Conservation (phyloP, 2,888 invertebrate species). For the Sussaba pulchella region DNA sequence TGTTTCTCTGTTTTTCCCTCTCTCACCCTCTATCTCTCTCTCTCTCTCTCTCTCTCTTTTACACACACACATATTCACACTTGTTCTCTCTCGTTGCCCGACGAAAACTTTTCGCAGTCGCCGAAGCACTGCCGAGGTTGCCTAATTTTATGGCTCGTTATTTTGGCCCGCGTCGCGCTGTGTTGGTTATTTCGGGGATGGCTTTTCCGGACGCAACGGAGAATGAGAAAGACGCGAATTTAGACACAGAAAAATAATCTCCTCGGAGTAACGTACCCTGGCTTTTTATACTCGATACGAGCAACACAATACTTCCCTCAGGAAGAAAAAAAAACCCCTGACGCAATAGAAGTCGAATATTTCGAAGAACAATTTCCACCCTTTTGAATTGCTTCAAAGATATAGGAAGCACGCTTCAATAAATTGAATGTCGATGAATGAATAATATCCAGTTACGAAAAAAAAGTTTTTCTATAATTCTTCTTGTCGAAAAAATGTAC, state of each 20-base stretch:
- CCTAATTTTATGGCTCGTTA: conserved; percentile 70
- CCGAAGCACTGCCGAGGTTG: conserved; percentile 34
- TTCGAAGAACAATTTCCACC: too few relatives aligned
- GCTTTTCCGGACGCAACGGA: conserved; percentile 39
- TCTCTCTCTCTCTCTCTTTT: too few relatives aligned
- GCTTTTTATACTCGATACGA: background rate
- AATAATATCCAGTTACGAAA: too few relatives aligned
- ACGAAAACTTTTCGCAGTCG: conserved; percentile 57
- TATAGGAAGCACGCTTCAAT: too few relatives aligned
- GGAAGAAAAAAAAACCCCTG: background rate
- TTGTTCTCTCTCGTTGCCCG: background rate
- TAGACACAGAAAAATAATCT: conserved; percentile 19
- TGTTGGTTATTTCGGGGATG: conserved; percentile 38
- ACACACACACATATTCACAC: too few relatives aligned
- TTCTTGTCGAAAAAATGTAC: too few relatives aligned
- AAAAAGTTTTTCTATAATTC: too few relatives aligned
- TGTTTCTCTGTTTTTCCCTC: too few relatives aligned
- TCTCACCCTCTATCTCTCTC: too few relatives aligned
- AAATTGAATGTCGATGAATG: too few relatives aligned
- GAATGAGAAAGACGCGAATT: conserved; percentile 15
- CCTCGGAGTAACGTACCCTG: background rate
- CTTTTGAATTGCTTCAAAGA: too few relatives aligned
- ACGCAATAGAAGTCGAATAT: background rate
- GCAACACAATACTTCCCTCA: too few relatives aligned
- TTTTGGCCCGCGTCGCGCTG: conserved; percentile 48